phyloP scores from a whole-genome alignment of 2,888 invertebrate species.

The Drosophila borborema region DNA sequence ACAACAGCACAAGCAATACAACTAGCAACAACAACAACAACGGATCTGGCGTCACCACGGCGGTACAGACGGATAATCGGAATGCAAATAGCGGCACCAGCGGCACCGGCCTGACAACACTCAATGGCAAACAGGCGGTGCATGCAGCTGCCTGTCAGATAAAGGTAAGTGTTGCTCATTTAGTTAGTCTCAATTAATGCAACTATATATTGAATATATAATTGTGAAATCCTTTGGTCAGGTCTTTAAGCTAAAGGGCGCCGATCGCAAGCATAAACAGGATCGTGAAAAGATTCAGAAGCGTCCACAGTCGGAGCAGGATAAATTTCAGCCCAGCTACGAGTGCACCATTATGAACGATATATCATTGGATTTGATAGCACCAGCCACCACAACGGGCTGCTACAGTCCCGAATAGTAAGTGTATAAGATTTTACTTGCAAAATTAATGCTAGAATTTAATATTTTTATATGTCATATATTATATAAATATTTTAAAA shows the following conservation, averaged over 20 bases:
- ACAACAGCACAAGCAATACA: constrained; percentile 13
- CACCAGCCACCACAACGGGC: constrained; percentile 73
- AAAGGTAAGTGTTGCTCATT: constrained; percentile 88
- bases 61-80: constrained; percentile 58
- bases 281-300: constrained; percentile 97
- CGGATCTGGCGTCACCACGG: constrained; percentile 21
- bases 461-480: not conserved
- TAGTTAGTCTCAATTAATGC: not conserved
- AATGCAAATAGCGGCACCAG: constrained; percentile 24
- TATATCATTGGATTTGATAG: constrained; percentile 87
- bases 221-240: constrained; percentile 62
- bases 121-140: constrained; percentile 87
- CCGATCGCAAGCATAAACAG: constrained; percentile 98
- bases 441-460: too few relatives aligned
- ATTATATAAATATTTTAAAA: not conserved
- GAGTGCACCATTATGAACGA: constrained; percentile 97
- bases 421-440: constrained; percentile 59
- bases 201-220: not conserved
- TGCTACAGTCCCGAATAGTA: constrained; percentile 85
- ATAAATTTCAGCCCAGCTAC: constrained; percentile 97
- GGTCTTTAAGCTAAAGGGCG: constrained; percentile 96
- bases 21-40: constrained; percentile 23
- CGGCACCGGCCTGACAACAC: constrained; percentile 56
- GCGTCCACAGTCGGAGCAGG: constrained; percentile 92
- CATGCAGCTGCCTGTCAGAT: constrained; percentile 98